Evolutionary conservation across 2,888 invertebrate genomes (phyloP), one percentile per base, ranked within the genome.

Genomic region (Trissolcus brochymenae): DNA sequence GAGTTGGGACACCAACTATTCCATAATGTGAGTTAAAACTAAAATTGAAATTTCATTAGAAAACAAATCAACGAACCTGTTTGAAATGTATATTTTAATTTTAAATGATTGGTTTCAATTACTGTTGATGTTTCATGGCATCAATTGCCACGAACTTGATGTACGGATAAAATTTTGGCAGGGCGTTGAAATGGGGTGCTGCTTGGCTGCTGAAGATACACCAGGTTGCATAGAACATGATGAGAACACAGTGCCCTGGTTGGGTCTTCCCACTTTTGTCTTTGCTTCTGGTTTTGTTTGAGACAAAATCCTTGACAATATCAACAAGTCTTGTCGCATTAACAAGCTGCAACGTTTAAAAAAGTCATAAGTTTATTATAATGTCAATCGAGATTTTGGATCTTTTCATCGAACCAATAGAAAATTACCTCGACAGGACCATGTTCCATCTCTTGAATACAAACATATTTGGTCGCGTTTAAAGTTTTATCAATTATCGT

Each of bases 151-250:
- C 94, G 88, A 97, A 93, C 90, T 95, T 94, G 0, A 99, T 91
- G 82, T 94, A 93, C 1, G 97, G 96, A 89, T 95, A 98, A 3
- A 95, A 93, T 84, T 96, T 91, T 0, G 97, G 95, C 25, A 98
- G 88, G 0, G 97, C 95, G 91, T 98, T 98, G 84, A 94, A 96
- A 86, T 96, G 93, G 6, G 96, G 96, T 0, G 97, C 98, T 6
- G 96, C 95, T 86, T 94, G 92, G 16, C 96, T 95, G 84, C 97
- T 97, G 84, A 97, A 98, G 1, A 95, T 94, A 85, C 98, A 98
- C 86, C 95, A 94, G 79, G 94, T 93, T 0, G 98, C 95, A 88
- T 95, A 98, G 90, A 98, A 98, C 82, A 98, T 90, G 2, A 98
- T 94, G 17, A 96, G 89, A 0, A 95, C 92, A 89, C 96, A 96